A percentile compares a stretch with the other conserved stretches of the same genome.
Conservation (phyloP, 2,888 invertebrate genomes). For the Myathropa florea region DNA sequence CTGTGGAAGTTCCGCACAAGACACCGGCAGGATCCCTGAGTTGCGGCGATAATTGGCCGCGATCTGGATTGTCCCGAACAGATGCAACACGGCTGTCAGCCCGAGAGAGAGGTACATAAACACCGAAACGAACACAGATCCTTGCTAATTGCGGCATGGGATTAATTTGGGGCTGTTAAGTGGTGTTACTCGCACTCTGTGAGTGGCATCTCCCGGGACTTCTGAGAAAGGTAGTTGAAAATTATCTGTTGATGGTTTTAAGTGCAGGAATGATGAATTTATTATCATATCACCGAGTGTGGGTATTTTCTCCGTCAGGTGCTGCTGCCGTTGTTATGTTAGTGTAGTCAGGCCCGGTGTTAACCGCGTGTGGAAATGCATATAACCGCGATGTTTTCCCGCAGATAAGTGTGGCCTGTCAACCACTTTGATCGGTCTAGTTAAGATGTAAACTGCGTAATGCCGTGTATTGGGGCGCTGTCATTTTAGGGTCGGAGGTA, state of each 20-base stretch:
- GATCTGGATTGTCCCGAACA: constrained; percentile 57
- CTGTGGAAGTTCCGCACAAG: constrained; percentile 11
- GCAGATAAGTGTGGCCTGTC: constrained; percentile 67
- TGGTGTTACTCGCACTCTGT: constrained; percentile 65
- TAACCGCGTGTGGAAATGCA: constrained; percentile 50
- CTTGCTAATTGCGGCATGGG: constrained; percentile 48
- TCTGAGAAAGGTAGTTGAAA: constrained; percentile 70
- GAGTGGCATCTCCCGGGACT: constrained; percentile 50
- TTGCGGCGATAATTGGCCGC: constrained; percentile 51
- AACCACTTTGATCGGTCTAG: constrained; percentile 65
- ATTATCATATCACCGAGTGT: constrained; percentile 62
- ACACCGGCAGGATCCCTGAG: constrained; percentile 24
- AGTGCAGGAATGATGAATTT: constrained; percentile 70
- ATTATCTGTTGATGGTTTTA: constrained; percentile 71
- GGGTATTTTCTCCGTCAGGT: constrained; percentile 53
- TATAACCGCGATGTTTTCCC: constrained; percentile 65
- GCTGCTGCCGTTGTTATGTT: constrained; percentile 3
- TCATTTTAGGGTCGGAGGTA: constrained; percentile 46
- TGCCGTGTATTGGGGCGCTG: constrained; percentile 20
- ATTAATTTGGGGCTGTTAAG: constrained; percentile 67
- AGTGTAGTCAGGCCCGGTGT: constrained; percentile 24
- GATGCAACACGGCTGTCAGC: constrained; percentile 59
- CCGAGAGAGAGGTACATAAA: constrained; percentile 41
- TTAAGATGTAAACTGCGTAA: constrained; percentile 59
- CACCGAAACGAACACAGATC: constrained; percentile 43